These are phyloP conservation scores for Drosophila helvetica DNA, from an alignment of 2,888 invertebrate species.

Conservation along the genomic window DNA sequence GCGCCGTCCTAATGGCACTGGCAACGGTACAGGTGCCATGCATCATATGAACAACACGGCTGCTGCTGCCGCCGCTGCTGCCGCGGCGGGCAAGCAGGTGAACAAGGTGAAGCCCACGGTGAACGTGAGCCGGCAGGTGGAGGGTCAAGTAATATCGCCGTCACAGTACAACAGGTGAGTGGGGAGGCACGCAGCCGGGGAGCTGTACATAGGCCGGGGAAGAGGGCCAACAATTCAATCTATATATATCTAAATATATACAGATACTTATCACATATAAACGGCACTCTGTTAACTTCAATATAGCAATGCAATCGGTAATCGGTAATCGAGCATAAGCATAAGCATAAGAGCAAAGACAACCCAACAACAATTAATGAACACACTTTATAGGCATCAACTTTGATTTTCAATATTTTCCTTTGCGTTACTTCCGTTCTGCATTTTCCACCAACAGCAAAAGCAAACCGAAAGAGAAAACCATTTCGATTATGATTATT, in stretches of 20 bases:
- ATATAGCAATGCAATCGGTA: conserved; percentile 48
- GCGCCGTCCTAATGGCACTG: conserved; percentile 85
- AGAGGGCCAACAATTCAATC: conserved; percentile 20
- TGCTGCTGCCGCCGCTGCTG: conserved; percentile 81
- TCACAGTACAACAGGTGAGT: conserved; percentile 87
- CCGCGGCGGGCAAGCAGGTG: conserved; percentile 87
- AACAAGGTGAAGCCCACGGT: conserved; percentile 96
- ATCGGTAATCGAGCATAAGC: conserved; percentile 52
- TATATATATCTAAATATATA: conserved; percentile 32
- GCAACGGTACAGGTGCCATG: conserved; percentile 73
- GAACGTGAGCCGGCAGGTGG: conserved; percentile 91
- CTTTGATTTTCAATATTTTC: conserved; percentile 48
- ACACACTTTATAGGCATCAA: conserved; percentile 55
- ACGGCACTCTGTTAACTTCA: conserved; percentile 63
- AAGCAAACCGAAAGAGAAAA: conserved; percentile 14
- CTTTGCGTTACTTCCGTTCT: conserved; percentile 30
- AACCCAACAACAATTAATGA: conserved; percentile 35
- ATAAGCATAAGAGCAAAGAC: conserved; percentile 18
- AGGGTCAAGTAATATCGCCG: conserved; percentile 88
- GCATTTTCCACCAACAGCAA: conserved; percentile 2
- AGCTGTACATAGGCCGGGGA: conserved; percentile 25
- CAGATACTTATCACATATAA: conserved; percentile 48
- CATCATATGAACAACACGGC: conserved; percentile 88
- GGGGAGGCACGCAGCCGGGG: conserved; percentile 1
- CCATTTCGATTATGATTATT: conserved; percentile 22